phyloP scores from a whole-genome alignment of 2,888 invertebrate genomes.

The Catocala sponsa region DNA sequence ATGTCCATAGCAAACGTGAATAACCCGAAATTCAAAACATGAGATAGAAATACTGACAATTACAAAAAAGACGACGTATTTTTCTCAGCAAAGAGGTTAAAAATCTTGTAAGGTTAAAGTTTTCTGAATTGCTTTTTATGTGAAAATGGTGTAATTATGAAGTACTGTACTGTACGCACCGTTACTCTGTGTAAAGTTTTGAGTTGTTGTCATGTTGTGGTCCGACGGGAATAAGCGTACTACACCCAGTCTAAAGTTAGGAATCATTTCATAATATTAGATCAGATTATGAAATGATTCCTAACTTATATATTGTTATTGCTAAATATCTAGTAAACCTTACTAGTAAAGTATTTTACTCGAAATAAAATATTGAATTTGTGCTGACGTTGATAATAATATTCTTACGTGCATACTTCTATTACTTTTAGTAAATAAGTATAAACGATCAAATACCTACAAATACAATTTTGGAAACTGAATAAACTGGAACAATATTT shows the following conservation, averaged over 20 bases:
- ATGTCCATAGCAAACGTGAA: constrained; percentile 28
- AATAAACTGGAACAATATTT: too few relatives aligned
- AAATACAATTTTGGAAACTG: too few relatives aligned
- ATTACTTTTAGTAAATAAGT: too few relatives aligned
- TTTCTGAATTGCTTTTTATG: constrained; percentile 22
- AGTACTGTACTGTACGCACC: constrained; percentile 10
- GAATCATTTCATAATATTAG: background rate
- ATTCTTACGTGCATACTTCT: too few relatives aligned
- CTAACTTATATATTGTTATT: too few relatives aligned
- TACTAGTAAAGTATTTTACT: too few relatives aligned
- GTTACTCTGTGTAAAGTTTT: constrained; percentile 18
- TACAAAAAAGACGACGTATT: constrained; percentile 11
- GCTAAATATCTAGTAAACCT: too few relatives aligned
- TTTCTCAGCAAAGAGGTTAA: constrained; percentile 15
- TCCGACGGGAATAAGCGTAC: constrained; percentile 33
- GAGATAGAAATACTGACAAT: constrained; percentile 11
- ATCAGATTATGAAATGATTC: too few relatives aligned
- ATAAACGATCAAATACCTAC: too few relatives aligned
- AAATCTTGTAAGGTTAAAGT: constrained; percentile 6
- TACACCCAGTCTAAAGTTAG: constrained; percentile 5
- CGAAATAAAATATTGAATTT: too few relatives aligned
- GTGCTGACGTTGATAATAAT: too few relatives aligned
- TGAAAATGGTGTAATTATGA: constrained; percentile 14
- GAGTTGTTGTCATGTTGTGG: background rate
- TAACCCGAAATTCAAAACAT: constrained; percentile 26